Evolutionary conservation across 2,797 vertebrate genomes (phyloP).

Genomic region (Cynopterus sphinx): DNA sequence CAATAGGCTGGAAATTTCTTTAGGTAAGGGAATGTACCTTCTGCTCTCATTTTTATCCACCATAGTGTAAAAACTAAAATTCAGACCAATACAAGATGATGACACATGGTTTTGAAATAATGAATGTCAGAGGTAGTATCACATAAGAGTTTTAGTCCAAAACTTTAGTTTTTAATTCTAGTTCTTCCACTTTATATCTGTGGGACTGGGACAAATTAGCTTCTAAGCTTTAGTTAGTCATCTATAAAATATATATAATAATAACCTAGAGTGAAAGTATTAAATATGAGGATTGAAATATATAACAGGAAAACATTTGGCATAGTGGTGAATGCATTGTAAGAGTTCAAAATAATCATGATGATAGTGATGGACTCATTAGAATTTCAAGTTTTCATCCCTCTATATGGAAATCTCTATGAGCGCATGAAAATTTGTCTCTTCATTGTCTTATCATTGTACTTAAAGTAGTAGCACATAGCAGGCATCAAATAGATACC

Average conservation of each 20-base stretch:
- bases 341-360: not conserved
- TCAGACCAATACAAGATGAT: not conserved
- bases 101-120: not conserved
- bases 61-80: not conserved
- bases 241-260: not conserved
- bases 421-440: not conserved
- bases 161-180: not conserved
- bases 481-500: not conserved
- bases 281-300: not conserved
- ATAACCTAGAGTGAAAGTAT: not conserved
- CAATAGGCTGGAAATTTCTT: not conserved
- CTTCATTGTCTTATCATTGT: not conserved
- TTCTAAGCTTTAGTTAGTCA: not conserved
- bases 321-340: not conserved
- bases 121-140: not conserved
- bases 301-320: not conserved
- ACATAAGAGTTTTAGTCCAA: not conserved
- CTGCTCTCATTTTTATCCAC: not conserved
- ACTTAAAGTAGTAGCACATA: not conserved
- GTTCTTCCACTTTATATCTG: not conserved
- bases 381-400: not conserved
- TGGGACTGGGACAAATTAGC: not conserved
- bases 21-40: not conserved
- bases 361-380: not conserved
- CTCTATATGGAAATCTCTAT: not conserved